A percentile compares a stretch with the other conserved stretches of the same genome.
phyloP scores from a whole-genome alignment of 1,140 invertebrate genomes.

The Bicyclus anynana region DNA sequence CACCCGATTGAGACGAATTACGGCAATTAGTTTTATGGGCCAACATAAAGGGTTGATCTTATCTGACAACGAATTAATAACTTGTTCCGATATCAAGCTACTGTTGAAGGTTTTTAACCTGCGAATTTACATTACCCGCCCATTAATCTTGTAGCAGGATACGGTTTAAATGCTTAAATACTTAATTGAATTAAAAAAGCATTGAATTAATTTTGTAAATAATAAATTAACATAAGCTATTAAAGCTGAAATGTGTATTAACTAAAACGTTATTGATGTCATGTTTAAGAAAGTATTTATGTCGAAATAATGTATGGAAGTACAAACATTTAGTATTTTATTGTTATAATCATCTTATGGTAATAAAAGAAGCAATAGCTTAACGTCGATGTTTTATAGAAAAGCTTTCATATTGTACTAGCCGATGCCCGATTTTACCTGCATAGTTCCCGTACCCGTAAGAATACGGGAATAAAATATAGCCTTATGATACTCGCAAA shows the following conservation, averaged over 20 bases:
- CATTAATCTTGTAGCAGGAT: conserved; percentile 30
- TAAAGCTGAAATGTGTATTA: not conserved
- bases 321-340: not conserved
- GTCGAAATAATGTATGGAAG: conserved; percentile 1
- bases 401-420: not conserved
- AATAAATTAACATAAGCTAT: conserved; percentile 2
- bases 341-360: not conserved
- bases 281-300: not conserved
- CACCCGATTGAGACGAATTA: conserved; percentile 54
- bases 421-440: no score
- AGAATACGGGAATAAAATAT: no score
- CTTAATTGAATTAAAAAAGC: conserved; percentile 38
- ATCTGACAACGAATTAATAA: conserved; percentile 62
- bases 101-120: conserved; percentile 25
- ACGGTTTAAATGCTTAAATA: conserved; percentile 1
- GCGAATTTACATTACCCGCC: conserved; percentile 39
- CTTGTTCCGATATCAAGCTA: conserved; percentile 22
- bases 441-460: no score
- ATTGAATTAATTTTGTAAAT: conserved; percentile 25
- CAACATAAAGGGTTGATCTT: conserved; percentile 47
- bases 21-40: conserved; percentile 57
- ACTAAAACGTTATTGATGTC: conserved; percentile 5
- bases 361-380: not conserved
- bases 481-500: no score
- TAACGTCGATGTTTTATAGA: not conserved